Conservation (phyloP, 2,113 vertebrate species). For the Empidonax traillii region DNA sequence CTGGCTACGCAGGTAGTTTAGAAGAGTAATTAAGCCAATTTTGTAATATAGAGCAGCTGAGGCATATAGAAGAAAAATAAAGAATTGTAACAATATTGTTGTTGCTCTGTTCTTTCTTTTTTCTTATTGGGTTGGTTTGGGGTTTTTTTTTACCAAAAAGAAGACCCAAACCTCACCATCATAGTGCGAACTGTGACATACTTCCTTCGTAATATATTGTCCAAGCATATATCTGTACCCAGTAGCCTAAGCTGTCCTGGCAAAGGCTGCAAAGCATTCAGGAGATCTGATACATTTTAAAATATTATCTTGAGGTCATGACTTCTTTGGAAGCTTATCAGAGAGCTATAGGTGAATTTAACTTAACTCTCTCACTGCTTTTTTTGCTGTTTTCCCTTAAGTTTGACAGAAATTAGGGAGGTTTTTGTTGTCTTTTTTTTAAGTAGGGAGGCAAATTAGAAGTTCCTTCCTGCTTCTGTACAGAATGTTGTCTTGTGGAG, state of each 20-base stretch:
- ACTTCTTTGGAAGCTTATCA: neutral
- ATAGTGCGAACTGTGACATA: neutral
- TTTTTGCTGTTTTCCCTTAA: neutral
- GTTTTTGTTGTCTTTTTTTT: neutral
- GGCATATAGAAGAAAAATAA: neutral
- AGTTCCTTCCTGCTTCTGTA: neutral
- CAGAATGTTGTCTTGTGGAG: neutral
- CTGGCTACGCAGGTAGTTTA: neutral
- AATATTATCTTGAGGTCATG: neutral
- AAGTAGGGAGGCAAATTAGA: neutral
- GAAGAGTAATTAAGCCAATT: neutral
- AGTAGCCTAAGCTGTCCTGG: neutral
- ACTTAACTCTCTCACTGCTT: neutral
- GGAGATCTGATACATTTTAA: neutral
- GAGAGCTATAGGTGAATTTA: neutral
- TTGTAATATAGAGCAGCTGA: neutral
- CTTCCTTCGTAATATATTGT: neutral
- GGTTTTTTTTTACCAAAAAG: neutral
- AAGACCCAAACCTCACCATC: neutral
- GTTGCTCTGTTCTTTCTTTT: neutral
- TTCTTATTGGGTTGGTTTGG: neutral
- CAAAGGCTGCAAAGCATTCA: neutral
- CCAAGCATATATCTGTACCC: neutral
- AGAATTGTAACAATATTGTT: neutral
- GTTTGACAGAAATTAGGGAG: neutral